A percentile compares a stretch with the other conserved stretches of the same genome.
Conservation (phyloP, 2,797 vertebrate genomes). For the Coracias cyanogaster region DNA sequence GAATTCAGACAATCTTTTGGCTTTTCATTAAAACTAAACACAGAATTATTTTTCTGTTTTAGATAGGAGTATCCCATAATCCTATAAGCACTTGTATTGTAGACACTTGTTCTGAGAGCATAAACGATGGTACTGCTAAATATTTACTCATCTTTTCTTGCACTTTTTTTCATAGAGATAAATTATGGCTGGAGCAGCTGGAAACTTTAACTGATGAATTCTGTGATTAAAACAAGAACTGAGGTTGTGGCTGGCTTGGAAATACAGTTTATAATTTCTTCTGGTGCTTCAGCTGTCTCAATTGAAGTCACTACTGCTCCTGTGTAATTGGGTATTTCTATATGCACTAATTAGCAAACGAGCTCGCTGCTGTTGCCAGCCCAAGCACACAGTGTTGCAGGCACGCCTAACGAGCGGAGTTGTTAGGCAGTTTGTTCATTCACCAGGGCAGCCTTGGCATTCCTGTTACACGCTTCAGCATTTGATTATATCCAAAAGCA, state of each 20-base stretch:
- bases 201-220: not conserved
- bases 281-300: not conserved
- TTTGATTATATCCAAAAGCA: not conserved
- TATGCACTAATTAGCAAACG: conserved; percentile 6
- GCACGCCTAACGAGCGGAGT: rapidly evolving
- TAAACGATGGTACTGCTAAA: not conserved
- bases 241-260: not conserved
- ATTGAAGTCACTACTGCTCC: not conserved
- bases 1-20: not conserved
- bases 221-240: not conserved
- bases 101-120: not conserved
- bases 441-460: not conserved
- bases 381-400: not conserved
- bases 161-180: not conserved
- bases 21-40: not conserved
- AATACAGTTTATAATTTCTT: not conserved
- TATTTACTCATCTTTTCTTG: not conserved
- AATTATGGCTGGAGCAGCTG: not conserved
- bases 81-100: not conserved
- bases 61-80: not conserved
- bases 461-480: not conserved
- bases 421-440: not conserved
- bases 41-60: not conserved
- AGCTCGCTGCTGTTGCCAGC: not conserved
- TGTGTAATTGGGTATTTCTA: not conserved